Evolutionary conservation across 2,113 vertebrate species (phyloP), one percentile per base, ranked within the genome.

Genomic region (Thymallus thymallus): DNA sequence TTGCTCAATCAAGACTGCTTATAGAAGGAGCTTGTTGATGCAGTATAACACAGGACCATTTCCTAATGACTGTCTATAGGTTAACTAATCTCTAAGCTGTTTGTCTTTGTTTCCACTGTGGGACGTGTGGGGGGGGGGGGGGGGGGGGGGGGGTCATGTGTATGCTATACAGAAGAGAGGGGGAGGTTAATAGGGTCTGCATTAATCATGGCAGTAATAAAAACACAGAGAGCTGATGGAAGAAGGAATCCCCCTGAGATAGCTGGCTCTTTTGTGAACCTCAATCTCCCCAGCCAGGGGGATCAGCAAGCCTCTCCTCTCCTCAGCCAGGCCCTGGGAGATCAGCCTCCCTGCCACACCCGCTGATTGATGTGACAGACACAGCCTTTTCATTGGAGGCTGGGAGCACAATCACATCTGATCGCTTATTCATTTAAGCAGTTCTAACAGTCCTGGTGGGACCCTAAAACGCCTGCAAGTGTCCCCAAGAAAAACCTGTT

Each of bases 371-470:
- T 91, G 82, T 80, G 87, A 87, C 84, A 82, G 79, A 48, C 55
- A 41, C 35, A 77, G 45, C 74, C 35, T 77, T 74, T 80, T 78
- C 55, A 13, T 68, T 74, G 78, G 80, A 45, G 26, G 32, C 82
- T 69, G 74, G 79, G 75, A 76, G 74, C 84, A 68, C 76, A 72
- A 61, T 68, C 29, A 30, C 30, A 79, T 76, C 87, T 88, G 87
- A 86, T 88, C 82, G 78, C 79, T 88, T 87, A 86, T 88, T 89
- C 88, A 91, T 91, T 84, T 89, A 68, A 81, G 48, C 63, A 1
- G 29, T 60, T 62, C 81, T 80, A 80, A 86, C 72, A 82, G 84
- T 82, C 90, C 88, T 89, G 85, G 76, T 76, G 81, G 82, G 88
- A 74, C 84, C 80, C 75, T 87, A 85, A 90, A 91, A 83, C 81